Evolutionary conservation across 2,113 vertebrate genomes (phyloP), one percentile per base, ranked within the genome.

Genomic region (Amphiprion ocellaris): DNA sequence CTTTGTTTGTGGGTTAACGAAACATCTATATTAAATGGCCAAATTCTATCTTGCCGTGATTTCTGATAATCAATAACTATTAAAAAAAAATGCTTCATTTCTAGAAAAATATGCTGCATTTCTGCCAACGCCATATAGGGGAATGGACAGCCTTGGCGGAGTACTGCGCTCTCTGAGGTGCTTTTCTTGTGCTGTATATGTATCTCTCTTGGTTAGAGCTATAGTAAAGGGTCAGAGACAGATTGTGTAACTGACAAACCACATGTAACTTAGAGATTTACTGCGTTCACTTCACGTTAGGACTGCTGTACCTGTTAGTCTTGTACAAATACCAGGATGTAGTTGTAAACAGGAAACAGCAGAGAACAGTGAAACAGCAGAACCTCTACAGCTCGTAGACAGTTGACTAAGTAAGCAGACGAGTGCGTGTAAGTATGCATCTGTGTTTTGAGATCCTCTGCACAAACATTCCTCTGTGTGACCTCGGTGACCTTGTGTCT

Each of bases 401-500:
- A 1, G 41, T 63, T 60, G 8, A 33, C 21, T 12, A 47, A 46
- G 21, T 41, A 16, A 73, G 62, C 47, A 61, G 49, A 67, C 26
- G 5, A 19, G 56, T 44, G 55, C 23, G 52, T 67, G 72, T 56
- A 53, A 64, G 15, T 58, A 11, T 47, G 14, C 60, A 23, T 82
- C 67, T 74, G 39, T 79, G 24, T 63, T 83, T 67, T 37, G 50
- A 33, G 69, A 75, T 79, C 50, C 49, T 76, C 55, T 30, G 8
- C 24, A 23, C 44, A 44, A 59, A 79, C 56, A 75, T 77, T 83
- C 69, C 54, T 72, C 46, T 47, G 26, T n/a, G 33, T 46, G 21
- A 81, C 88, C 83, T 75, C 23, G 0, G 14, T 86, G 68, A 82
- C 75, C 87, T 11, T 8, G 52, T 64, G 67, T 58, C 70, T 73